Evolutionary conservation across 2,888 invertebrate genomes (phyloP), one percentile per base, ranked within the genome.

Genomic region (Eupelmus urozonus): DNA sequence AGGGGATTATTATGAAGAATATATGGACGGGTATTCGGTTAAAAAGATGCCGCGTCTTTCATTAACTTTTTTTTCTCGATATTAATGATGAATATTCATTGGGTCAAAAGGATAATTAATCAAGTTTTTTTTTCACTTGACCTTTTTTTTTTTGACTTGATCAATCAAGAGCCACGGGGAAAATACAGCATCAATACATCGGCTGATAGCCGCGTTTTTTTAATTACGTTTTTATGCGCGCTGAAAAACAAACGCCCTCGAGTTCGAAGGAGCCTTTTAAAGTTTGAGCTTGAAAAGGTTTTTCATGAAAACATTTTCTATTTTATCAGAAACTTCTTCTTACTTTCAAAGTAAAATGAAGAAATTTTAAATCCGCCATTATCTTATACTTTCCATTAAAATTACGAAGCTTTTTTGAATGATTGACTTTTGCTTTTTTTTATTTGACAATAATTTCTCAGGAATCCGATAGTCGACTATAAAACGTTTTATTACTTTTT

Each of bases 261-360:
- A 34, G 34, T 34, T 34, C 9, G 34, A 34, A 51, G 29, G 18
- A 65, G 25, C 67, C 53, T 49, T 60, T 40, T 20, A 49, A 59
- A 45, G 59, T 60, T 60, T 16, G 16, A 23, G 4, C 27, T 27
- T 18, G 13, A 49, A 55, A 25, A 40, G n/a, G 25, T 23, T 23
- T 60, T 70, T 49, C 27, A 60, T 18, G 42, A 57, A 34, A 42
- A 55, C 63, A 34, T 53, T 73, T 73, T 66, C n/a, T 27, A 70
- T 70, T 49, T 70, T 45, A 70, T 70, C 49, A 60, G 25, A 49
- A 57, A 67, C 42, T 60, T 29, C 70, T 55, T 55, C 29, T 55
- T 20, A 34, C 1, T 23, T 42, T 23, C 13, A 53, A 60, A 63
- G 53, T 53, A 27, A 40, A 72, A 72, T 29, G 27, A 27, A 60